Conservation (phyloP, 2,888 invertebrate species). For the Zaprionus lineosus region DNA sequence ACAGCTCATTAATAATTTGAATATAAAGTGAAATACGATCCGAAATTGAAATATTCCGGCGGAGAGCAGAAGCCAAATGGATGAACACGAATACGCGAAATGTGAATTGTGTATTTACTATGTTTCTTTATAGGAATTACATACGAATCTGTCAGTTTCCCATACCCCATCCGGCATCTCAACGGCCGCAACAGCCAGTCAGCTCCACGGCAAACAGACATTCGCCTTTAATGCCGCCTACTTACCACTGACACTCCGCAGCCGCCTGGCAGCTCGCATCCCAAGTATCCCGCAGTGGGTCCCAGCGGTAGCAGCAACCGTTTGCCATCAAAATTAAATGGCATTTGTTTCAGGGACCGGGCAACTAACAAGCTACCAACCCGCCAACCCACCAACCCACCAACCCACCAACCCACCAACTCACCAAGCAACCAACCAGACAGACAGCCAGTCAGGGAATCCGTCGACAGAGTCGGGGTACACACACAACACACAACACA, state of each 20-base stretch:
- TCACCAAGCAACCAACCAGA: constrained; percentile 19
- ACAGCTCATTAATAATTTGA: constrained; percentile 62
- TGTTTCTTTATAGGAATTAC: no score
- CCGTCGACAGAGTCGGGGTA: no score
- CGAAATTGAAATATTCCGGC: constrained; percentile 29
- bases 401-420: background rate
- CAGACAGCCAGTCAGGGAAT: background rate
- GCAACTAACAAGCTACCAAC: constrained; percentile 48
- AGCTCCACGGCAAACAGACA: no score
- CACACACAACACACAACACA: no score
- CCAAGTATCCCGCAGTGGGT: constrained; percentile 20
- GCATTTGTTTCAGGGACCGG: constrained; percentile 49
- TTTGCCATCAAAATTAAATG: constrained; percentile 67
- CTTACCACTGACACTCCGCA: constrained; percentile 38
- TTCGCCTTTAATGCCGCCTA: no score
- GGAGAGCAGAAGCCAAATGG: no score
- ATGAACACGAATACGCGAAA: no score
- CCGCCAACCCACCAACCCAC: constrained; percentile 9
- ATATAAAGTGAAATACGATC: constrained; percentile 13
- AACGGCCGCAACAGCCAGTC: no score
- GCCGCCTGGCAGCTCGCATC: constrained; percentile 26
- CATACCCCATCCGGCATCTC: no score
- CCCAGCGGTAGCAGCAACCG: constrained; percentile 47
- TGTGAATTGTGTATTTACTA: no score
- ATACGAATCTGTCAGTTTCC: no score